Evolutionary conservation across 2,113 vertebrate genomes (phyloP).

Genomic region (Oxygymnocypris stewartii): DNA sequence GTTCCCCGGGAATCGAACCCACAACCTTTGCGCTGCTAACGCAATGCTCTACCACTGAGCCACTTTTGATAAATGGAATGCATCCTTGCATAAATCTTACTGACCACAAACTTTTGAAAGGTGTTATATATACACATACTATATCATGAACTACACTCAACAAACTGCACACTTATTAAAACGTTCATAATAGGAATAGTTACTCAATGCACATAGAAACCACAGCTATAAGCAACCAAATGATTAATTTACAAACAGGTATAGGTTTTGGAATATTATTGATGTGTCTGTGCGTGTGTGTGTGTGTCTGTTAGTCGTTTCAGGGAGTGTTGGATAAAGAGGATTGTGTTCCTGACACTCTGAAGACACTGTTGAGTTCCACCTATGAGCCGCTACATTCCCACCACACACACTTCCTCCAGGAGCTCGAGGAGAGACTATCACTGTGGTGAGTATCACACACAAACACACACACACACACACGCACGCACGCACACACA

Average conservation of each 20-base stretch:
- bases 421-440: slow-evolving; percentile 94
- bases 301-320: slow-evolving; percentile 80
- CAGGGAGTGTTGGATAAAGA: slow-evolving; percentile 85
- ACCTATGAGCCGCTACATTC: slow-evolving; percentile 94
- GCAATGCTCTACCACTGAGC: too few species aligned
- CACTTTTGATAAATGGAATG: too few species aligned
- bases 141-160: background rate
- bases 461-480: slow-evolving; percentile 9
- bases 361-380: slow-evolving; percentile 85
- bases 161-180: background rate
- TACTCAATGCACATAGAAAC: background rate
- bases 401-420: slow-evolving; percentile 94
- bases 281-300: background rate
- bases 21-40: too few species aligned
- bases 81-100: too few species aligned
- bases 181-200: too few species aligned
- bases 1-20: too few species aligned
- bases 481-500: background rate
- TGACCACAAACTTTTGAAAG: too few species aligned
- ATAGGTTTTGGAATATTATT: background rate
- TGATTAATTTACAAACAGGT: background rate
- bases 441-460: slow-evolving; percentile 86
- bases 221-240: background rate
- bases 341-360: slow-evolving; percentile 83
- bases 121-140: background rate